Base-by-base conservation (phyloP, 2,797 vertebrate species). In the Microcaecilia unicolor region DNA sequence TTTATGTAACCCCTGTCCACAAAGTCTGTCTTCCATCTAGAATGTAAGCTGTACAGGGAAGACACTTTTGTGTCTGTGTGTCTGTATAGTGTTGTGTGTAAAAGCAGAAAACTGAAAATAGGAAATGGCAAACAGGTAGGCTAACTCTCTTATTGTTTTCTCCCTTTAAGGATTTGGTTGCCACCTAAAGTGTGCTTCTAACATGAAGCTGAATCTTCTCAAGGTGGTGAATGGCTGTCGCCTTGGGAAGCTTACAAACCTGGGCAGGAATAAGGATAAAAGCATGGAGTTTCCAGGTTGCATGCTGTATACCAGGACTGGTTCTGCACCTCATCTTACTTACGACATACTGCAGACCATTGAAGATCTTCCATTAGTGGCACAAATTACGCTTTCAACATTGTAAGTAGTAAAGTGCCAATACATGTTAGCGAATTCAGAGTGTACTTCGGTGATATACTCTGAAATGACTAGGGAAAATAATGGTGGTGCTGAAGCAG, bases 281-380 rank as follows among this genome's bases (percentile, higher is more conserved):
- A 72, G 69, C 1, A 26, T 98, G 53, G 79, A 93, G 15, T 62
- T 93, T 31, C 92, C 95, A 3, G 88, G 88, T 4, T 97, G 90
- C 64, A 61, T 98, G 28, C 75, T 98, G 19, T 92, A 96, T 65
- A 93, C 93, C 5, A 91, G 75, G 50, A 72, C 80, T 5, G 92
- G 89, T 12, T 78, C 87, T 1, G 87, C 90, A 6, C 95, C 95
- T 0, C 94, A 96, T 57, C 89, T 98, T 16, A 93, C 89, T 17
- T 81, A 77, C 41, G 89, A 97, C 32, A 90, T 85, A 0, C 79
- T 97, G 36, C 61, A 63, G 39, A 81, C 58, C 2, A 54, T 97
- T 18, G 61, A 51, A 10, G 69, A 58, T 8, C 59, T 97, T 18
- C 90, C 95, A 18, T 46, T 70, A 10, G 83, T 92, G 64, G 78